Conservation (phyloP, 1,140 invertebrate species). For the Pinna nobilis region DNA sequence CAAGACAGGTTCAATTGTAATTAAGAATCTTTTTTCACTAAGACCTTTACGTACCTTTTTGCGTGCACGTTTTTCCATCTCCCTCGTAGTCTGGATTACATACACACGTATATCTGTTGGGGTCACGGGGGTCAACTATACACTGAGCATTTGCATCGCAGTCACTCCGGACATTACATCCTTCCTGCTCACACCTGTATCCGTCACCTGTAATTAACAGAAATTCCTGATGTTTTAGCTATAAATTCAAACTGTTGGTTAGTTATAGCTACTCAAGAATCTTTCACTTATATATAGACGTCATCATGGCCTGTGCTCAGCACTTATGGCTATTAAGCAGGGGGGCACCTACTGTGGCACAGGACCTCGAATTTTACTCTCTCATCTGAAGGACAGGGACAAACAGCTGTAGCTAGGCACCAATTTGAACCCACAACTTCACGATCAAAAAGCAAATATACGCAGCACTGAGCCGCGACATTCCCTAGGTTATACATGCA, state of each 20-base stretch:
- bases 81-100: conserved; percentile 71
- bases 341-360: neutral
- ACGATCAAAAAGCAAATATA: too few relatives aligned
- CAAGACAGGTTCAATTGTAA: neutral
- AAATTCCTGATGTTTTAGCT: too few relatives aligned
- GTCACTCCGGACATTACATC: conserved; percentile 59
- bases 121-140: conserved; percentile 56
- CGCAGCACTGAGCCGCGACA: too few relatives aligned
- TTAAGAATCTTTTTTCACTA: neutral
- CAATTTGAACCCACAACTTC: too few relatives aligned
- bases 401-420: too few relatives aligned
- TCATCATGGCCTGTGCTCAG: too few relatives aligned
- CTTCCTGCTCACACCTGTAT: conserved; percentile 49
- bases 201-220: conserved; percentile 63
- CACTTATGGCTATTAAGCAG: too few relatives aligned
- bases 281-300: too few relatives aligned
- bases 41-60: conserved; percentile 50
- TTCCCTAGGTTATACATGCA: too few relatives aligned
- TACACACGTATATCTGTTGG: conserved; percentile 70
- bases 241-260: neutral
- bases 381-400: neutral
- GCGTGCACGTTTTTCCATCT: conserved; percentile 81
- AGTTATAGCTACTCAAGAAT: neutral
- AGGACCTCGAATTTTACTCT: too few relatives aligned
- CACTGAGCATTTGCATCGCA: conserved; percentile 67